phyloP scores from a whole-genome alignment of 2,888 invertebrate species.

The Phortica okadai region DNA sequence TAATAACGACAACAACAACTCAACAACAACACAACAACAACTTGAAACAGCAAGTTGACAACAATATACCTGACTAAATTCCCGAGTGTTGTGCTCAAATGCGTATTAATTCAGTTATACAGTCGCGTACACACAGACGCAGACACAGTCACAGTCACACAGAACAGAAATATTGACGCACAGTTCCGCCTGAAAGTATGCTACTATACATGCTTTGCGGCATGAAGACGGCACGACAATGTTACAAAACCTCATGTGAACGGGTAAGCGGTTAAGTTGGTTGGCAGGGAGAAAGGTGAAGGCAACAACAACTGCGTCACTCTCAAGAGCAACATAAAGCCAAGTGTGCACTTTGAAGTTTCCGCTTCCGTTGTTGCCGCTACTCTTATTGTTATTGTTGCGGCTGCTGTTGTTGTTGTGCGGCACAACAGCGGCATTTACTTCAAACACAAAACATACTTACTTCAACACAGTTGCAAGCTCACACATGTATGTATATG shows the following conservation, averaged over 20 bases:
- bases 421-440: constrained; percentile 46
- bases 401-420: constrained; percentile 29
- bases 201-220: constrained; percentile 2
- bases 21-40: constrained; percentile 16
- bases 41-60: constrained; percentile 59
- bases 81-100: constrained; percentile 47
- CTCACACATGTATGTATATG: constrained; percentile 37
- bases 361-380: constrained; percentile 61
- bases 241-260: constrained; percentile 48
- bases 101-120: constrained; percentile 59
- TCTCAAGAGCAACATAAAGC: constrained; percentile 58
- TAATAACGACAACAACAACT: constrained; percentile 45
- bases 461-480: constrained; percentile 67
- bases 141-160: background rate
- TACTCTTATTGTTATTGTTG: constrained; percentile 2
- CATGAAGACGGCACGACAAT: constrained; percentile 34
- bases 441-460: constrained; percentile 51
- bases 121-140: constrained; percentile 8
- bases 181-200: constrained; percentile 36
- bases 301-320: background rate
- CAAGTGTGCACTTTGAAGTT: constrained; percentile 67
- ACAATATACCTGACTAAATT: constrained; percentile 40
- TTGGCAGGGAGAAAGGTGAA: constrained; percentile 11
- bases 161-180: no score
- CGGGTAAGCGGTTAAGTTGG: background rate